phyloP scores from a whole-genome alignment of 1,140 invertebrate species.

The Coenobita brevimanus region DNA sequence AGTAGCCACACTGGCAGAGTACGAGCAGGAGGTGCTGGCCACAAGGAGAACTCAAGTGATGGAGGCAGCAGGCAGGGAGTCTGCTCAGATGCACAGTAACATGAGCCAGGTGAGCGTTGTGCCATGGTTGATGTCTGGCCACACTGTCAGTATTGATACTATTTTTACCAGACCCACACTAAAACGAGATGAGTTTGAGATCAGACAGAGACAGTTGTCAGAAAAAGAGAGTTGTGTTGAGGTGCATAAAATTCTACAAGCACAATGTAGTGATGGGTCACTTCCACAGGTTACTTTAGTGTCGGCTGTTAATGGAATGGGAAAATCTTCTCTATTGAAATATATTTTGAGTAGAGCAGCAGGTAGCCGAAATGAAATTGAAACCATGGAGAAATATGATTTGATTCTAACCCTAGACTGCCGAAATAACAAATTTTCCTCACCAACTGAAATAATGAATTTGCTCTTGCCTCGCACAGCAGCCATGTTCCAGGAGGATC shows the following conservation, averaged over 20 bases:
- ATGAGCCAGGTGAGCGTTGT: slow-evolving; percentile 23
- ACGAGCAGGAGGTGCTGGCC: slow-evolving; percentile 26
- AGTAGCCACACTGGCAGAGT: slow-evolving; percentile 33
- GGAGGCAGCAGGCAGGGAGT: slow-evolving; percentile 34
- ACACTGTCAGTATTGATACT: slow-evolving; percentile 3
- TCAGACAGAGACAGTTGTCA: slow-evolving; percentile 44
- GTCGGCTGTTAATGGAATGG: slow-evolving; percentile 48
- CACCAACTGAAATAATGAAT: slow-evolving; percentile 13
- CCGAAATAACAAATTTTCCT: slow-evolving; percentile 21
- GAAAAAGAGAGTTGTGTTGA: slow-evolving; percentile 21
- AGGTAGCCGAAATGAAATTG: neutral
- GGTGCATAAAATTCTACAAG: slow-evolving; percentile 19
- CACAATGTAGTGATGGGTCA: slow-evolving; percentile 38
- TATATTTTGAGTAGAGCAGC: slow-evolving; percentile 8
- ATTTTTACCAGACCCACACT: slow-evolving; percentile 29
- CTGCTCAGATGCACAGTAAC: neutral
- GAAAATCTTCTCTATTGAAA: slow-evolving; percentile 39
- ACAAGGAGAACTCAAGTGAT: slow-evolving; percentile 9
- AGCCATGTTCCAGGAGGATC: slow-evolving; percentile 7
- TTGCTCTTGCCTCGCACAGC: slow-evolving; percentile 42
- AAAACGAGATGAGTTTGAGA: slow-evolving; percentile 39
- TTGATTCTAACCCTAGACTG: slow-evolving; percentile 34
- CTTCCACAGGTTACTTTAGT: slow-evolving; percentile 27
- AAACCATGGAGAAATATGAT: slow-evolving; percentile 29
- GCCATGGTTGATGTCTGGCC: slow-evolving; percentile 37